phyloP scores from a whole-genome alignment of 2,888 invertebrate genomes.

The Ectemnius lituratus region DNA sequence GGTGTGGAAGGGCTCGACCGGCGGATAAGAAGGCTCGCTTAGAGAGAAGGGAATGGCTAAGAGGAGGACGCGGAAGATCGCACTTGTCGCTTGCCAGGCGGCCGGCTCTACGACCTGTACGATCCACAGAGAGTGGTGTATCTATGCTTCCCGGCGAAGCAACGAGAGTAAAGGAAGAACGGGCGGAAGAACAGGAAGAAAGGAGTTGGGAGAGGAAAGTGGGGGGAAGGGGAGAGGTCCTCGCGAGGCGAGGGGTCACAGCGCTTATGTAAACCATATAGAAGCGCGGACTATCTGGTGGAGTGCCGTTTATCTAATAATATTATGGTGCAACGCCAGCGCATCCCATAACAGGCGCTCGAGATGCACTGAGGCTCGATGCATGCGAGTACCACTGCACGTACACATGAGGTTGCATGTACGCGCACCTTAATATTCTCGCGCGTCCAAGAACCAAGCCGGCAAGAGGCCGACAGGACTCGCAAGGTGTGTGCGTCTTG shows the following conservation, averaged over 20 bases:
- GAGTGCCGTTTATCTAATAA: conserved; percentile 72
- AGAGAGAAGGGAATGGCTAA: conserved; percentile 7
- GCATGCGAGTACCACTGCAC: conserved; percentile 16
- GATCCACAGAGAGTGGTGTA: conserved; percentile 28
- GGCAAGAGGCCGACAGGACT: neutral
- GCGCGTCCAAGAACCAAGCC: too few species aligned
- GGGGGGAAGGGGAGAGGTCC: conserved; percentile 28
- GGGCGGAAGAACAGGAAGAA: neutral
- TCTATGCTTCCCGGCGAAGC: conserved; percentile 31
- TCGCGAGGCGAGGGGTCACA: conserved; percentile 64
- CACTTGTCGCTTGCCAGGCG: conserved; percentile 66
- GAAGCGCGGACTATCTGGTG: conserved; percentile 66
- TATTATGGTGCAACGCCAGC: conserved; percentile 69
- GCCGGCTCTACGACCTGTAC: conserved; percentile 43
- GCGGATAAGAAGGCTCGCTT: conserved; percentile 41
- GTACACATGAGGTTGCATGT: neutral
- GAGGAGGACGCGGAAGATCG: conserved; percentile 51
- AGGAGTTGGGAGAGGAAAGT: conserved; percentile 6
- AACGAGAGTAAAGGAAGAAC: conserved; percentile 21
- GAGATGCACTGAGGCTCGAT: conserved; percentile 50
- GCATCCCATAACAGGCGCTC: conserved; percentile 62
- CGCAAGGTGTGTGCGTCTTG: conserved; percentile 49
- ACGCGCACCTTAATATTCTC: conserved; percentile 24
- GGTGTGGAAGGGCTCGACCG: conserved; percentile 36
- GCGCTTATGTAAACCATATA: conserved; percentile 71